phyloP scores from a whole-genome alignment of 2,888 invertebrate genomes.

The Scaptomyza parva region DNA sequence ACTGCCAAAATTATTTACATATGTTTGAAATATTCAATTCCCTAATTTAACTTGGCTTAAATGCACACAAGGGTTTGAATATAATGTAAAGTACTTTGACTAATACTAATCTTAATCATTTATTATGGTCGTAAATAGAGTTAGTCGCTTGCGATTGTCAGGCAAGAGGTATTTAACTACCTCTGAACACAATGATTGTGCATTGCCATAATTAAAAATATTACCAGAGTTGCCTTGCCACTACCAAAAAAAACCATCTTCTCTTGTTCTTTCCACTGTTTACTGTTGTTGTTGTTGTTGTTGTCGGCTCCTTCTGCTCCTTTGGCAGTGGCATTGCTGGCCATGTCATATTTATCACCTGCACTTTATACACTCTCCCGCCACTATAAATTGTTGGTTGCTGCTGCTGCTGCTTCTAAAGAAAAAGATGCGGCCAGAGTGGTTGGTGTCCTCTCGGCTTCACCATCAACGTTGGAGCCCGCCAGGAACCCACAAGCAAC shows the following conservation, averaged over 20 bases:
- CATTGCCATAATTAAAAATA: slow-evolving; percentile 60
- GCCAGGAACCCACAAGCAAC: slow-evolving; percentile 69
- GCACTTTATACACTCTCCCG: slow-evolving; percentile 63
- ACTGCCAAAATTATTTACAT: no score
- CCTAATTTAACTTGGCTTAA: no score
- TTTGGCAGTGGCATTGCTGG: slow-evolving; percentile 48
- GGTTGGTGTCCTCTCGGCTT: slow-evolving; percentile 18
- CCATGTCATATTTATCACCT: slow-evolving; percentile 76
- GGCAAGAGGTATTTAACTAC: slow-evolving; percentile 22
- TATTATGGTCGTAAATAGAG: slow-evolving; percentile 5
- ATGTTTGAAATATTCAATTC: no score
- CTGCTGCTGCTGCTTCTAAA: slow-evolving; percentile 16
- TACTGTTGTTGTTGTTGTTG: slow-evolving; percentile 1
- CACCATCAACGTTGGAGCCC: slow-evolving; percentile 51
- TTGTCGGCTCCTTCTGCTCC: slow-evolving; percentile 9
- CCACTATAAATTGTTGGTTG: slow-evolving; percentile 74
- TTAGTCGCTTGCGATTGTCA: slow-evolving; percentile 17
- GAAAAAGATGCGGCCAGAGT: slow-evolving; percentile 29
- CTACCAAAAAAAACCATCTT: not conserved
- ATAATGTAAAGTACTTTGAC: slow-evolving; percentile 5
- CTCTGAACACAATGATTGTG: slow-evolving; percentile 38
- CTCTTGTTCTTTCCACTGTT: not conserved
- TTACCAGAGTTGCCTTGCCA: slow-evolving; percentile 37
- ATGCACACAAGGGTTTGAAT: no score
- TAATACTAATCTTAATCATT: not conserved